A percentile compares a stretch with the other conserved stretches of the same genome.
These are phyloP conservation scores for Ammodramus savannarum DNA, from an alignment of 2,113 vertebrate genomes.

Conservation along the genomic window DNA sequence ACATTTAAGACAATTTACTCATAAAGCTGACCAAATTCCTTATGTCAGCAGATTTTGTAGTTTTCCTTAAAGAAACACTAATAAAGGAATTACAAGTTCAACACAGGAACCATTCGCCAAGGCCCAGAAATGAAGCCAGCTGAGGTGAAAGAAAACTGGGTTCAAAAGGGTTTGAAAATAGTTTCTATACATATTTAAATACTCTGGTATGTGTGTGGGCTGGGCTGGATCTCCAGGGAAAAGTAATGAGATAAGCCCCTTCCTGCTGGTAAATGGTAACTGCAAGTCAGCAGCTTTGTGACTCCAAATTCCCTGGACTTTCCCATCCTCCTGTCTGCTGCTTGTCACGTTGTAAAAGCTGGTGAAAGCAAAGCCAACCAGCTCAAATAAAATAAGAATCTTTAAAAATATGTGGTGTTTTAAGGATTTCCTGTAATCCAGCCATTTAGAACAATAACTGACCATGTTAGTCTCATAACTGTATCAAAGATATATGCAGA, in stretches of 20 bases:
- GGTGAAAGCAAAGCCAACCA: background rate
- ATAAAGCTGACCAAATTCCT: background rate
- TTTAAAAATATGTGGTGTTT: background rate
- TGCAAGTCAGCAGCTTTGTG: conserved; percentile 5
- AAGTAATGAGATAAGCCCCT: background rate
- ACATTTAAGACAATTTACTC: background rate
- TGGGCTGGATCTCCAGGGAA: background rate
- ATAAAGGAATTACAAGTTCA: background rate
- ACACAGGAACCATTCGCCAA: background rate
- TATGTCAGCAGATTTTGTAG: background rate
- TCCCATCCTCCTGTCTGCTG: background rate
- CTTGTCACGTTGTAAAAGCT: background rate
- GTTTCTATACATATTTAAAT: background rate
- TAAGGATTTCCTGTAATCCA: background rate
- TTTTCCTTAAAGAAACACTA: background rate
- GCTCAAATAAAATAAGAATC: background rate
- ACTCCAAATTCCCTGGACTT: background rate
- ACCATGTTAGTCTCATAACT: background rate
- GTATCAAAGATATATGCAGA: background rate
- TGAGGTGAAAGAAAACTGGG: background rate
- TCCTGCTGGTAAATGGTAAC: background rate
- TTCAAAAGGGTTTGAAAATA: background rate
- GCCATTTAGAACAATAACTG: background rate
- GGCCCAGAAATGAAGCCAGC: background rate
- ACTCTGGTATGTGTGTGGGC: background rate